Conservation (phyloP, 2,888 invertebrate genomes). For the Dione vanillae region DNA sequence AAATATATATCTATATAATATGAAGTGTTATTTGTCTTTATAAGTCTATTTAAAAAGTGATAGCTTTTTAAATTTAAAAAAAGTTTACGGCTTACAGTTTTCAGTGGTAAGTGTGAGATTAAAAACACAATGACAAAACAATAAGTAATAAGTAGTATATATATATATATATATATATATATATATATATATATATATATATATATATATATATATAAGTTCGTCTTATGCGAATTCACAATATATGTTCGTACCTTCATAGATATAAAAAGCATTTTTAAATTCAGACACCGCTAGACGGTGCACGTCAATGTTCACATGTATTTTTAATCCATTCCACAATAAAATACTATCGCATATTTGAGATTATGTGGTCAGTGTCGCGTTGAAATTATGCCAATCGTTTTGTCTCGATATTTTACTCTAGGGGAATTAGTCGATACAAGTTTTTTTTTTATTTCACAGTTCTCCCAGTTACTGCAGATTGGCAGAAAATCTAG, state of each 20-base stretch:
- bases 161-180: no score
- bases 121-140: no score
- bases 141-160: no score
- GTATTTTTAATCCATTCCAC: conserved; percentile 43
- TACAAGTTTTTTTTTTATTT: background rate
- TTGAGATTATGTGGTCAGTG: conserved; percentile 51
- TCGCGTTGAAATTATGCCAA: conserved; percentile 50
- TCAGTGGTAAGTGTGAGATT: no score
- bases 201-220: no score
- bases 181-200: no score
- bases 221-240: no score
- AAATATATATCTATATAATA: no score
- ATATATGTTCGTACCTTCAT: background rate
- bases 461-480: background rate
- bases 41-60: no score
- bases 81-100: no score
- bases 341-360: conserved; percentile 47
- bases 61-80: no score
- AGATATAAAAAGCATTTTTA: background rate
- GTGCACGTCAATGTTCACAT: conserved; percentile 24
- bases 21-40: no score
- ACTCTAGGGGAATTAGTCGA: conserved; percentile 3
- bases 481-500: background rate
- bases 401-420: conserved; percentile 24
- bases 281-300: conserved; percentile 9